phyloP scores from a whole-genome alignment of 2,113 vertebrate species.

The Craseonycteris thonglongyai region DNA sequence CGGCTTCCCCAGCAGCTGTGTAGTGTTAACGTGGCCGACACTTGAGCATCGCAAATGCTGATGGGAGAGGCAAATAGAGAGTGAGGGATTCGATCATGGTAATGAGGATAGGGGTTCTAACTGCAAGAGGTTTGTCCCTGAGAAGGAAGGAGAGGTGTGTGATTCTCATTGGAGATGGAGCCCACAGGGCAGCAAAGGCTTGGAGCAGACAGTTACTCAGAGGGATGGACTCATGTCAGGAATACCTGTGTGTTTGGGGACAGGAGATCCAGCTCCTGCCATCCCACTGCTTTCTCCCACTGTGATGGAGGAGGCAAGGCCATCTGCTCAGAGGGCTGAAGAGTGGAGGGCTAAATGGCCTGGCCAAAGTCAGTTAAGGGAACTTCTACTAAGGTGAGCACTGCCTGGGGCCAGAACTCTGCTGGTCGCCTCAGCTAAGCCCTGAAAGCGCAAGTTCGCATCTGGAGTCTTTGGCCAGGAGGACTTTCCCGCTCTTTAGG shows the following conservation, averaged over 20 bases:
- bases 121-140: not conserved
- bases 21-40: not conserved
- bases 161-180: not conserved
- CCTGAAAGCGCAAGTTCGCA: slow-evolving; percentile 29
- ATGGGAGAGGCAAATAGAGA: not conserved
- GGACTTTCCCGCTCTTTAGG: slow-evolving; percentile 25
- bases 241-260: not conserved
- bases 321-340: not conserved
- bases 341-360: not conserved
- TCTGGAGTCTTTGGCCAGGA: slow-evolving; percentile 21
- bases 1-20: too few species aligned
- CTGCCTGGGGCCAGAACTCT: not conserved
- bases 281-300: not conserved
- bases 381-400: not conserved
- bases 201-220: not conserved
- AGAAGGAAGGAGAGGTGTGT: not conserved
- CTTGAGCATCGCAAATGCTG: not conserved
- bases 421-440: not conserved
- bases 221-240: not conserved
- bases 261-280: not conserved
- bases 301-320: not conserved
- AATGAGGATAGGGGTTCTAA: not conserved
- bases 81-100: not conserved
- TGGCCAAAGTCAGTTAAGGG: too few species aligned
- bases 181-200: too few species aligned